phyloP scores from a whole-genome alignment of 2,113 vertebrate genomes.

The Heliornis fulica region DNA sequence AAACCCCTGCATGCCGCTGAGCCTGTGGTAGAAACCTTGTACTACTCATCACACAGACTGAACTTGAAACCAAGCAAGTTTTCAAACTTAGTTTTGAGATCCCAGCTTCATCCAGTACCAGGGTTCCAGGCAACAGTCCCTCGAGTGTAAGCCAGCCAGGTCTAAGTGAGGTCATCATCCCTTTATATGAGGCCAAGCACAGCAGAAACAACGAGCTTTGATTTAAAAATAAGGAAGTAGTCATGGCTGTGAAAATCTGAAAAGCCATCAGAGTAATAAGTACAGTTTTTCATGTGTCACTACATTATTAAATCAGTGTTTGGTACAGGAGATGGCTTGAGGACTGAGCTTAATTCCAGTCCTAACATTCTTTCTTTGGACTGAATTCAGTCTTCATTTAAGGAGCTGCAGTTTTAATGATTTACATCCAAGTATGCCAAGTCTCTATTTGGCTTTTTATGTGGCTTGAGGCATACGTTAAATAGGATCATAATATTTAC shows the following conservation, averaged over 20 bases:
- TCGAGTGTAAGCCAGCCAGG: neutral
- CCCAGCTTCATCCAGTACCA: neutral
- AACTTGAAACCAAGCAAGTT: neutral
- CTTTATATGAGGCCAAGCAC: neutral
- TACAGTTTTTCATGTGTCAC: neutral
- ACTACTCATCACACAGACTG: neutral
- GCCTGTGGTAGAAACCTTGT: neutral
- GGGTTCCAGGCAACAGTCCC: neutral
- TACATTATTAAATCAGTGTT: neutral
- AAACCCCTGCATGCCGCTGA: neutral
- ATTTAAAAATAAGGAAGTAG: neutral
- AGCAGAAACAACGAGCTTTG: neutral
- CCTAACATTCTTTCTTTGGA: neutral
- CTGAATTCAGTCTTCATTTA: conserved; percentile 2
- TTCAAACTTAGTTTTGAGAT: neutral
- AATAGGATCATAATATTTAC: conserved; percentile 62
- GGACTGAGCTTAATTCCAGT: neutral
- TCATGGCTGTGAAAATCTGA: neutral
- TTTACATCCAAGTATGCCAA: neutral
- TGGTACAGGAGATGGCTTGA: neutral
- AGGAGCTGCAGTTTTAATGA: conserved; percentile 33
- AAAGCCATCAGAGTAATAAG: neutral
- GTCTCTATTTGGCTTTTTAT: conserved; percentile 5
- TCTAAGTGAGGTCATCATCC: neutral
- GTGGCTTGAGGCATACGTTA: conserved; percentile 32